Evolutionary conservation across 2,888 invertebrate species (phyloP), one percentile per base, ranked within the genome.

Genomic region (Archips crataeganus): DNA sequence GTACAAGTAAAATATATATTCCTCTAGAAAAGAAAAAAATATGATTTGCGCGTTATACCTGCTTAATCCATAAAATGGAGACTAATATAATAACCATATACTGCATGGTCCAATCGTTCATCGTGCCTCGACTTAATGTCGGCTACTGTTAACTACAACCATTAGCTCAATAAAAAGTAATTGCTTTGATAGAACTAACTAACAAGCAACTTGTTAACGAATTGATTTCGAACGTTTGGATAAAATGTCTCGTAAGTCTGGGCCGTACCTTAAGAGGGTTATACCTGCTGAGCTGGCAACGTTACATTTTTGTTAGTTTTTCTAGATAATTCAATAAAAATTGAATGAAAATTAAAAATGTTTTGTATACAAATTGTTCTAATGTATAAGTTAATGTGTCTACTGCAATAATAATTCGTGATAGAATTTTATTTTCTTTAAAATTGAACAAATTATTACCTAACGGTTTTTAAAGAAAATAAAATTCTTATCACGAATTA

Each of bases 121-220:
- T 15, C n/a, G 23, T 57, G 9, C 39, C 54, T 63, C 36, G 39
- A 36, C 68, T 49, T 36, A 15, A 45, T 34, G 60, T 42, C 63
- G 45, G 67, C 15, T 63, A 59, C 36, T 34, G 15, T 47, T 42
- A 61, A 64, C 15, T 49, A 23, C 15, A 71, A 62, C 15, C 34
- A 74, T 70, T 70, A 65, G 42, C 23, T 3, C 69, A 70, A 74
- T 65, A 69, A 69, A 69, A 69, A 69, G 59, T 60, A 69, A 74
- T 74, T 69, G 69, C 42, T 65, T 36, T 13, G 42, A 64, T 42
- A 51, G 39, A 42, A 5, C 34, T 23, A 39, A 23, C 15, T 54
- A 74, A 65, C 74, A 51, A 65, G 51, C 63, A 64, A 57, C 36
- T 70, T 51, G 74, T 74, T 74, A 57, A 57, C 10, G 70, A 69